Conservation (phyloP, 1,140 invertebrate genomes). For the Drosophila melanogaster region Release_6_plus_ISO1_MT NT_037436.4:1127501-1128000, state of each 20-base stretch:
- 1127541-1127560: not conserved
- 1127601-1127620: too few species aligned
- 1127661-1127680: too few species aligned
- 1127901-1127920: slow-evolving; percentile 19
- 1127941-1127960: slow-evolving; percentile 28
- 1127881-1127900: not conserved
- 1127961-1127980: slow-evolving; percentile 60
- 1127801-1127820: slow-evolving; percentile 80
- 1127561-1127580: not conserved
- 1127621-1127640: too few species aligned
- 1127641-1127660: too few species aligned
- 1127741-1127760: slow-evolving; percentile 13
- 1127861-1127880: not conserved
- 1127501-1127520: not conserved
- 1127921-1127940: slow-evolving; percentile 60
- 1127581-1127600: too few species aligned
- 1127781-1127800: slow-evolving; percentile 74
- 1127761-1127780: slow-evolving; percentile 56
- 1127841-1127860: slow-evolving; percentile 4
- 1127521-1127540: slow-evolving; percentile 1
- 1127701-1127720: not conserved
- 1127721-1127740: not conserved
- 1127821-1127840: slow-evolving; percentile 56
- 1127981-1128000: slow-evolving; percentile 69
- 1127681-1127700: too few species aligned